phyloP scores from a whole-genome alignment of 1,140 invertebrate genomes.

The Micrasema longulum region DNA sequence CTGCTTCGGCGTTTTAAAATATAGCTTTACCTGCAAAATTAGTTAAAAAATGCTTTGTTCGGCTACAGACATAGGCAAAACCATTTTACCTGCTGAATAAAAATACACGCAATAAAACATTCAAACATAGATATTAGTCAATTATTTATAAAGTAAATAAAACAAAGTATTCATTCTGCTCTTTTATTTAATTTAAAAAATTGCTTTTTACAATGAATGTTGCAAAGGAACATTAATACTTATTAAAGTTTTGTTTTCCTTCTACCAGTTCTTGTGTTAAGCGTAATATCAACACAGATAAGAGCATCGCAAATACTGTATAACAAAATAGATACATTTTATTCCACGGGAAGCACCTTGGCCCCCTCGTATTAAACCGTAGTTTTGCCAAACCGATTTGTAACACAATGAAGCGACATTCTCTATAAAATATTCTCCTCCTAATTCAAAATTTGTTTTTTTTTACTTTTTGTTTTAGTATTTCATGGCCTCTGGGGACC shows the following conservation, averaged over 20 bases:
- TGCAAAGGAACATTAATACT: conserved; percentile 68
- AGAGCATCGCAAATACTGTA: conserved; percentile 70
- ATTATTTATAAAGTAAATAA: no score
- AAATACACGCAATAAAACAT: no score
- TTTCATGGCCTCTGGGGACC: conserved; percentile 40
- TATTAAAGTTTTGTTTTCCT: conserved; percentile 69
- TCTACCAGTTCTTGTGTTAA: conserved; percentile 61
- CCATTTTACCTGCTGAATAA: no score
- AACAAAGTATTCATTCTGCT: conserved; percentile 64
- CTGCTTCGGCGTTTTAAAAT: no score
- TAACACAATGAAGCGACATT: conserved; percentile 70
- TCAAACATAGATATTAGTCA: no score
- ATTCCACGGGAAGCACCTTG: conserved; percentile 37
- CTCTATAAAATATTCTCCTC: conserved; percentile 70
- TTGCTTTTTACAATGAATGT: conserved; percentile 68
- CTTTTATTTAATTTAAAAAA: conserved; percentile 69
- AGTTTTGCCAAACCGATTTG: conserved; percentile 68
- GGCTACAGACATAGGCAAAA: no score
- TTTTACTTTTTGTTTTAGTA: conserved; percentile 52
- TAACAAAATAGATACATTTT: conserved; percentile 72
- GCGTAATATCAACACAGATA: conserved; percentile 63
- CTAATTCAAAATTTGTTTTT: conserved; percentile 69
- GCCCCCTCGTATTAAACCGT: conserved; percentile 60
- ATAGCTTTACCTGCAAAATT: no score
- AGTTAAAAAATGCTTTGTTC: no score